phyloP scores from a whole-genome alignment of 1,140 invertebrate species.

The Tachypleus tridentatus region DNA sequence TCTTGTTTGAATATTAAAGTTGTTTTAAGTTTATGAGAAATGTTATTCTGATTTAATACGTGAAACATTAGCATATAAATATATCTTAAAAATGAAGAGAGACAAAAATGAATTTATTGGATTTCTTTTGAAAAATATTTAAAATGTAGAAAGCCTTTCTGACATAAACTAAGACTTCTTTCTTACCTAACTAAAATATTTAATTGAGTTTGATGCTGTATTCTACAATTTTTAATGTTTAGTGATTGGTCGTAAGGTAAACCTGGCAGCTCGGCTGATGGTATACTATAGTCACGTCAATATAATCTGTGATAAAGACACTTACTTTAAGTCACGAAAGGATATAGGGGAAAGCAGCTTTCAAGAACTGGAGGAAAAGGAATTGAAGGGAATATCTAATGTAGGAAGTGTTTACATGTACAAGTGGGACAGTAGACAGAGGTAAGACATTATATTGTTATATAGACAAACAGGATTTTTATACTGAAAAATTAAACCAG shows the following conservation, averaged over 20 bases:
- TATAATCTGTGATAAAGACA: conserved; percentile 6
- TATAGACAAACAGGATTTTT: too few relatives aligned
- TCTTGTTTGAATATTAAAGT: too few relatives aligned
- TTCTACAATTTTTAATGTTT: not conserved
- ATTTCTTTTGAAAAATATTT: not conserved
- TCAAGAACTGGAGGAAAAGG: not conserved
- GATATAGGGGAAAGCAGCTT: conserved; percentile 5
- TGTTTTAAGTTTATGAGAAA: too few relatives aligned
- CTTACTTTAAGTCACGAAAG: conserved; percentile 5
- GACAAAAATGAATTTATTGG: not conserved
- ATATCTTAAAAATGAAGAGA: not conserved
- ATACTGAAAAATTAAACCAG: too few relatives aligned
- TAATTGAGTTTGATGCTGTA: not conserved
- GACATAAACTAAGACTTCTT: not conserved
- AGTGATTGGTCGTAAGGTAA: conserved; percentile 13
- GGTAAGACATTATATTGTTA: too few relatives aligned
- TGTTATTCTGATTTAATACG: too few relatives aligned
- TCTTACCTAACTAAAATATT: not conserved
- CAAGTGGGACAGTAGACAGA: not conserved
- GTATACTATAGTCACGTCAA: conserved; percentile 4
- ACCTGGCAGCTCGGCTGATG: conserved; percentile 17
- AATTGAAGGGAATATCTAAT: conserved; percentile 11
- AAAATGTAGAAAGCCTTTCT: not conserved
- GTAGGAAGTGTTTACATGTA: conserved; percentile 6
- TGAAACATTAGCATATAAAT: too few relatives aligned